Evolutionary conservation across 53 echinoderm and acorn worm species (phyloP), one percentile per base, ranked within the genome.

Genomic region (Astropecten irregularis): DNA sequence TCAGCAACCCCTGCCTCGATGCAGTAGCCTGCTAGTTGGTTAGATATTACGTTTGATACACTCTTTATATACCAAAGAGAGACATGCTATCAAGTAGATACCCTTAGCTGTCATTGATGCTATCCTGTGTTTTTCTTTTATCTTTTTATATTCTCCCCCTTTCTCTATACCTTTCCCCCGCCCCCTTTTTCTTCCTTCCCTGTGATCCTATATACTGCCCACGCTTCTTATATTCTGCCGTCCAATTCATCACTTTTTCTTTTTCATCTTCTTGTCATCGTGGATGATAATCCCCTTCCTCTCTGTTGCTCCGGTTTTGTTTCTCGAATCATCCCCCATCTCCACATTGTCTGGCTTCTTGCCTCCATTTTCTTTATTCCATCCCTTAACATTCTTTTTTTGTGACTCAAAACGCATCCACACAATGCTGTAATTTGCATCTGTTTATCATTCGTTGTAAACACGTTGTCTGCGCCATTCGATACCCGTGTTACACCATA

Each of bases 81-180:
- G n/a, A n/a, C n/a, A 50, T 51, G 51, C 36, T 42, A 44, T 28
- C 55, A 39, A 39, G 42, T 25, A 59, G 77, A 59, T 59, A 59
- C 58, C 38, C 42, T 49, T 21, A 20, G 20, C 48, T 69, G 76
- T 42, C 40, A 77, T 77, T 77, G 77, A 77, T 77, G 77, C 59
- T 77, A 42, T 54, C 40, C 37, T 48, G 38, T 42, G 44, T 60
- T 83, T 53, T 83, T 69, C 66, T 55, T 20, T 46, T n/a, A 15
- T 48, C 23, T 51, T 31, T 29, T 18, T n/a, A n/a, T n/a, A n/a
- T n/a, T n/a, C n/a, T n/a, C n/a, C n/a, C n/a, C n/a, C n/a, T n/a
- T n/a, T n/a, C n/a, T n/a, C n/a, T n/a, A n/a, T n/a, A n/a, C 29
- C 11, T 9, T 20, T 30, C 69, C 36, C 34, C 19, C 69, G n/a